phyloP scores from a whole-genome alignment of 2,888 invertebrate species.

The Drosophila mayaguana region DNA sequence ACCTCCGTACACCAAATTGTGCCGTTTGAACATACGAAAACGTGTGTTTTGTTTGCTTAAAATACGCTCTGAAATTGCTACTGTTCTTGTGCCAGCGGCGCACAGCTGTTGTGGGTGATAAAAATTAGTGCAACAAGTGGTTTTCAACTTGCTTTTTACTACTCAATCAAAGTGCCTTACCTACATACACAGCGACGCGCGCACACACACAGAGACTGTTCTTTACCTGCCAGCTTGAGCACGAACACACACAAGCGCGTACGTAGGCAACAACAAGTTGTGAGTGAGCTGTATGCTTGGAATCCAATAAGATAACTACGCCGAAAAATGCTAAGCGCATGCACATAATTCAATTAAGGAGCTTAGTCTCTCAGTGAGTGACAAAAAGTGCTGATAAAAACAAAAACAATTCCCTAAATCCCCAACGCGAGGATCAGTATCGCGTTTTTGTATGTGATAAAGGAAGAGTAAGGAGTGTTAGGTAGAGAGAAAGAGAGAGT shows the following conservation, averaged over 20 bases:
- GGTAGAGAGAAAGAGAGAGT: constrained; percentile 6
- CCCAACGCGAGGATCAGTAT: constrained; percentile 83
- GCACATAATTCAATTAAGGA: constrained; percentile 37
- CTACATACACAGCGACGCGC: constrained; percentile 31
- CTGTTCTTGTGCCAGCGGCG: constrained; percentile 25
- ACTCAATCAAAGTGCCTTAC: constrained; percentile 60
- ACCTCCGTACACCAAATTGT: constrained; percentile 46
- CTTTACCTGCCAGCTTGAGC: constrained; percentile 55
- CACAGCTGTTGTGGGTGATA: constrained; percentile 21
- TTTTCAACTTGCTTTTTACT: constrained; percentile 49
- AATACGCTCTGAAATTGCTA: constrained; percentile 31
- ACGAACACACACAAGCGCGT: constrained; percentile 21
- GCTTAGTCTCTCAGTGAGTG: constrained; percentile 22
- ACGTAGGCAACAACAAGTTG: constrained; percentile 61
- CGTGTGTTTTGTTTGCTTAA: constrained; percentile 46
- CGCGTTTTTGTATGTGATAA: constrained; percentile 61
- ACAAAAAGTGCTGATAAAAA: constrained; percentile 31
- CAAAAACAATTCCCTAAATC: constrained; percentile 49
- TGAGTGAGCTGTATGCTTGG: constrained; percentile 29
- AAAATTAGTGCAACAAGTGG: constrained; percentile 70
- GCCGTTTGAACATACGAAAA: constrained; percentile 49
- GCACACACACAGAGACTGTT: constrained; percentile 36
- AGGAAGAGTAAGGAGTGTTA: constrained; percentile 6
- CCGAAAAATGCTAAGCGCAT: constrained; percentile 43
- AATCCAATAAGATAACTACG: constrained; percentile 52